phyloP scores from a whole-genome alignment of 2,888 invertebrate genomes.

The Drosophila cyrtoloma region DNA sequence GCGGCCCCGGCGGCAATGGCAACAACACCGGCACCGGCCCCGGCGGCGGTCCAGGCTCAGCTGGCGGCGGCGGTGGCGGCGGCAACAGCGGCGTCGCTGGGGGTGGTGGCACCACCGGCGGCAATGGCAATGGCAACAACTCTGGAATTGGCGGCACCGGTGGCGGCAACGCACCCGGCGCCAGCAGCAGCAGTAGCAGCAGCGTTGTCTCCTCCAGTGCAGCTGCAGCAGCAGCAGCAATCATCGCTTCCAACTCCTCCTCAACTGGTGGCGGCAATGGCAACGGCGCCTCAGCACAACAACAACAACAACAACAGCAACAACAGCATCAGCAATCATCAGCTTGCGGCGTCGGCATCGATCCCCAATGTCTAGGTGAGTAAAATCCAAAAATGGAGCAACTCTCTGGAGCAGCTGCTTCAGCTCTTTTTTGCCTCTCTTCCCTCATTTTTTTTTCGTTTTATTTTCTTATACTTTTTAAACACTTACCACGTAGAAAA shows the following conservation, averaged over 20 bases:
- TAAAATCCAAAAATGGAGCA: slow-evolving; percentile 23
- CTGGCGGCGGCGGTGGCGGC: slow-evolving; percentile 1
- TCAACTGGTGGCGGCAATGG: slow-evolving; percentile 86
- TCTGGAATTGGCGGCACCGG: slow-evolving; percentile 78
- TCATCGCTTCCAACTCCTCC: slow-evolving; percentile 82
- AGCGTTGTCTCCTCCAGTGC: slow-evolving; percentile 56
- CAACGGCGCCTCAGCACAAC: slow-evolving; percentile 40
- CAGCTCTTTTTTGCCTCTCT: neutral
- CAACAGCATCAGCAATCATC: slow-evolving; percentile 56
- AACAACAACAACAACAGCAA: slow-evolving; percentile 32
- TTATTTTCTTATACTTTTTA: neutral
- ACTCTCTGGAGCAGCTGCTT: neutral
- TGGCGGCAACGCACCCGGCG: slow-evolving; percentile 86
- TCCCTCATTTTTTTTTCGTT: neutral
- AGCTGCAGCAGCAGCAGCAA: slow-evolving; percentile 73
- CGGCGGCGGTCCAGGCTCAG: slow-evolving; percentile 8
- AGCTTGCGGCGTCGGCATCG: slow-evolving; percentile 63
- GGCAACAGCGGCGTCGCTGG: slow-evolving; percentile 3
- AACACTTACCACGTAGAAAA: neutral
- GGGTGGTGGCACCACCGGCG: slow-evolving; percentile 15
- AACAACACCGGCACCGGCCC: slow-evolving; percentile 76
- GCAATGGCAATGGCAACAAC: slow-evolving; percentile 85
- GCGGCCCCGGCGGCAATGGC: slow-evolving; percentile 28
- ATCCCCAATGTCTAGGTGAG: slow-evolving; percentile 84
- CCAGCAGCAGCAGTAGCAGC: slow-evolving; percentile 49